These are phyloP conservation scores for Zingel zingel DNA, from an alignment of 2,113 vertebrate species.

Conservation along the genomic window DNA sequence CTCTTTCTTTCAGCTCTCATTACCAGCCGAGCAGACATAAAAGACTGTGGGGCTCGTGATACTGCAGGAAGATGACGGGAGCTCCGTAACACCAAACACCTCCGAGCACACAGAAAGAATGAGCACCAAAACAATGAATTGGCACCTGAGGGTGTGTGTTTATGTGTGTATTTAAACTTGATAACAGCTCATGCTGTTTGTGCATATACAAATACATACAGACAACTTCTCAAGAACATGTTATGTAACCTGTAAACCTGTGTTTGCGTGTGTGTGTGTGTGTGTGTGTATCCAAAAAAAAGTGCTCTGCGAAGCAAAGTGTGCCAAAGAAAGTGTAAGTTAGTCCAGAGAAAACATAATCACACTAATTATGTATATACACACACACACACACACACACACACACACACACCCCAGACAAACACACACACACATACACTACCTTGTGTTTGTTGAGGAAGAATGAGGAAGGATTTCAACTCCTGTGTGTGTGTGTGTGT, in stretches of 20 bases:
- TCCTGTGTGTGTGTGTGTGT: background rate
- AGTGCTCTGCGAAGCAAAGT: background rate
- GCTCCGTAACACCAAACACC: constrained; percentile 58
- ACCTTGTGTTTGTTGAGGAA: constrained; percentile 24
- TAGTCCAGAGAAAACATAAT: constrained; percentile 22
- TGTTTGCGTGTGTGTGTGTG: background rate
- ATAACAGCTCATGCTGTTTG: constrained; percentile 12
- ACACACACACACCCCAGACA: background rate
- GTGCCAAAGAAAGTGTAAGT: background rate
- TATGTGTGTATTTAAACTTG: background rate
- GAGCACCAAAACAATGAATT: constrained; percentile 23
- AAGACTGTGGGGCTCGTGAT: constrained; percentile 68
- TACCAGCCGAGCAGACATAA: constrained; percentile 77
- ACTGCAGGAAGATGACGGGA: constrained; percentile 67
- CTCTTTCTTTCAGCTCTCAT: constrained; percentile 84
- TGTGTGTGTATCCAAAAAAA: background rate
- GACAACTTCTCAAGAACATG: background rate
- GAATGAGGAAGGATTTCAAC: constrained; percentile 3
- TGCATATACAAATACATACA: background rate
- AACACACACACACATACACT: background rate
- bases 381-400: background rate
- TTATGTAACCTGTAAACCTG: background rate
- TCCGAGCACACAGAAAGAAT: constrained; percentile 21
- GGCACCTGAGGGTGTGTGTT: background rate
- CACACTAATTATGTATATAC: background rate